These are phyloP conservation scores for Clepsis dumicolana DNA, from an alignment of 2,888 invertebrate species.

Conservation along the genomic window DNA sequence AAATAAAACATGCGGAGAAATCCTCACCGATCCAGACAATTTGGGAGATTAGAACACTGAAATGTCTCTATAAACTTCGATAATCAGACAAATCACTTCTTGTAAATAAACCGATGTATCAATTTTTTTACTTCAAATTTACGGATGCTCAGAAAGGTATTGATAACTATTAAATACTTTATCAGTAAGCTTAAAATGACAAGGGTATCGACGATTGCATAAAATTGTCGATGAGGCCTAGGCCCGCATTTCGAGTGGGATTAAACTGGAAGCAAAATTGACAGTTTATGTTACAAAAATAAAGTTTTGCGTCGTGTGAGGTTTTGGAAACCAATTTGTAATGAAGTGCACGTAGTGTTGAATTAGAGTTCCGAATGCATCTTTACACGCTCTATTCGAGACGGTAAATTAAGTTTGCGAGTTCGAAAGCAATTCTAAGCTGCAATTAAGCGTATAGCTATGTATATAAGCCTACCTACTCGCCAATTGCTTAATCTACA, in stretches of 20 bases:
- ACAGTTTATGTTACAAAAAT: background rate
- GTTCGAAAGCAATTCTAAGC: background rate
- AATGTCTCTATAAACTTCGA: background rate
- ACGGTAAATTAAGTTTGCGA: background rate
- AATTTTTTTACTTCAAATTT: background rate
- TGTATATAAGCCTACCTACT: too few species aligned
- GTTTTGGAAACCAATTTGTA: background rate
- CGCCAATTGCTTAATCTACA: background rate
- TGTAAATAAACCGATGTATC: too few species aligned
- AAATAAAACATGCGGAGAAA: background rate
- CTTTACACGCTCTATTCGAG: background rate
- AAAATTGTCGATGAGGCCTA: background rate
- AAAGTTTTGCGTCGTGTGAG: background rate
- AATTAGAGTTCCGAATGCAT: background rate
- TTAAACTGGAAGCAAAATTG: background rate
- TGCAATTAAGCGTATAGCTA: background rate
- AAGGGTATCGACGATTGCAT: background rate
- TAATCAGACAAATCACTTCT: too few species aligned
- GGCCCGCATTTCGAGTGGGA: background rate
- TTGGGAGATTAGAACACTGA: background rate
- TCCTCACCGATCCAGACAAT: background rate
- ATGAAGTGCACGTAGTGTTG: background rate
- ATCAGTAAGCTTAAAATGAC: background rate
- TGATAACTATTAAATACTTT: background rate
- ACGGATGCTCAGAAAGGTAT: background rate